These are phyloP conservation scores for Gymnogyps californianus DNA, from an alignment of 2,113 vertebrate species.

Conservation along the genomic window DNA sequence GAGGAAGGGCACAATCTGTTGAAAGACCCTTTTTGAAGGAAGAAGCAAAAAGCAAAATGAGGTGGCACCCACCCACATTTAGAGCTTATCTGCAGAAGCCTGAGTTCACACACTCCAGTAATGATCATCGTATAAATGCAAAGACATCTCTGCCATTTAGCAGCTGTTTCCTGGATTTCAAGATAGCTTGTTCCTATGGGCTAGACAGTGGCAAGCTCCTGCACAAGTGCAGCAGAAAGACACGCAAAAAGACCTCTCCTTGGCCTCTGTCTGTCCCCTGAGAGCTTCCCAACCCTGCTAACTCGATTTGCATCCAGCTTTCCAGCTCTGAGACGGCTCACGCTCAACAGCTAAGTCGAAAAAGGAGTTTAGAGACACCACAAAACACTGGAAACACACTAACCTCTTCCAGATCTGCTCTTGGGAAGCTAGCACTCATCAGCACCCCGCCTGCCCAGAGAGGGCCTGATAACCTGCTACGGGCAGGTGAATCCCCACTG, in stretches of 20 bases:
- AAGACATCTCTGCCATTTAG: background rate
- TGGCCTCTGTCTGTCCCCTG: background rate
- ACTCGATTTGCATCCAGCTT: background rate
- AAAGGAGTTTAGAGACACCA: background rate
- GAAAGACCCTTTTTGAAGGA: background rate
- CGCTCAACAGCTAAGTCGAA: background rate
- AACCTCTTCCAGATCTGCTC: background rate
- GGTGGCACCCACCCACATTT: background rate
- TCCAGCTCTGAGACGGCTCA: background rate
- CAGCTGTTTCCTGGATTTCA: slow-evolving; percentile 21
- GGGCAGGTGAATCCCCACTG: background rate
- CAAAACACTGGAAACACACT: background rate
- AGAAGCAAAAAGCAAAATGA: background rate
- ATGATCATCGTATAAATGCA: background rate
- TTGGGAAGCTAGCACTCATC: background rate
- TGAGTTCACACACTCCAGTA: background rate
- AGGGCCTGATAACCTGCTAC: background rate
- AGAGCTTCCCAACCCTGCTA: background rate
- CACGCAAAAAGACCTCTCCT: background rate
- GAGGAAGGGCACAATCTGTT: background rate
- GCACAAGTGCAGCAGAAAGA: background rate
- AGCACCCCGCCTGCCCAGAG: background rate
- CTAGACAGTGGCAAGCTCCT: background rate
- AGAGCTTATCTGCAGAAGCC: background rate
- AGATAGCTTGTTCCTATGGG: background rate